phyloP scores from a whole-genome alignment of 2,888 invertebrate species.

The Metallyticus violacea region DNA sequence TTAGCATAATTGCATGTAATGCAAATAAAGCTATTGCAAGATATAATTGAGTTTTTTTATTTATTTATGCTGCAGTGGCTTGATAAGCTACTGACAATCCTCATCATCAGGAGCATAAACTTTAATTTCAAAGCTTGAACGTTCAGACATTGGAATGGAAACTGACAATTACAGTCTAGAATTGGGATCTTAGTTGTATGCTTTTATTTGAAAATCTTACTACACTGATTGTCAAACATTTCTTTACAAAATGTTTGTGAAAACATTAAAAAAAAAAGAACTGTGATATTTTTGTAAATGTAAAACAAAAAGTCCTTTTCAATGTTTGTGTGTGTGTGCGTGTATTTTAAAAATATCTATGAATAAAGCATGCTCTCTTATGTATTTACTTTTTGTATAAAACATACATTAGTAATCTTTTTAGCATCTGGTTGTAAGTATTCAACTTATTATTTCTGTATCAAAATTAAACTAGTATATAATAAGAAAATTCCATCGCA shows the following conservation, averaged over 20 bases:
- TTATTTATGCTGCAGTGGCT: no score
- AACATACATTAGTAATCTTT: not conserved
- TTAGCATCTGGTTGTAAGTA: not conserved
- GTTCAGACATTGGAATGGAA: not conserved
- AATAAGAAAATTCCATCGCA: not conserved
- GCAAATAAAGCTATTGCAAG: no score
- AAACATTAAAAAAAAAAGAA: conserved; percentile 17
- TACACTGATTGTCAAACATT: conserved; percentile 6
- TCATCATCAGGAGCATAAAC: not conserved
- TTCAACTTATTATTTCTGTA: not conserved
- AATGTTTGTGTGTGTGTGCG: conserved; percentile 16
- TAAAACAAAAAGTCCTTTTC: conserved; percentile 17
- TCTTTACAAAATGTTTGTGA: not conserved
- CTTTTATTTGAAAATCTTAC: not conserved
- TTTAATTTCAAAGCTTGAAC: not conserved
- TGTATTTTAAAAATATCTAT: conserved; percentile 14
- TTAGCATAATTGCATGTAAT: no score
- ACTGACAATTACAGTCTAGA: not conserved
- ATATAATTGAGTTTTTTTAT: no score
- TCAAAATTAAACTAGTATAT: not conserved
- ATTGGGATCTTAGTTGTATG: not conserved
- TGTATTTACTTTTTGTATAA: conserved; percentile 5
- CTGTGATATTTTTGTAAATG: conserved; percentile 32
- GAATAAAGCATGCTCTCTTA: conserved; percentile 17
- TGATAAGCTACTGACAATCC: no score